Conservation (phyloP, 1,140 invertebrate species). For the Drosophila nebulosa region DNA sequence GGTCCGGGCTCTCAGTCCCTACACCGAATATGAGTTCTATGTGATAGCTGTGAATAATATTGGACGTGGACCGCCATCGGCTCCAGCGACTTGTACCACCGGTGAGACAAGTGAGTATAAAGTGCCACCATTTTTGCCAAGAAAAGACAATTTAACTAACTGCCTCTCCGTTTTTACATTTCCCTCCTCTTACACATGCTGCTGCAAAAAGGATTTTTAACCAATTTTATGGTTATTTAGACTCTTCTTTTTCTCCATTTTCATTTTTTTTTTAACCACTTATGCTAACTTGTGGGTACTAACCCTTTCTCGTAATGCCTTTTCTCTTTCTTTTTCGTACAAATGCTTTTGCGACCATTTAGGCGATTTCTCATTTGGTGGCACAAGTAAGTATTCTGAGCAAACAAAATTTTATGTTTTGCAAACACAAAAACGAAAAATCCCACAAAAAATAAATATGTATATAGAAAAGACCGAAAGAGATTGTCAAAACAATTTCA, state of each 20-base stretch:
- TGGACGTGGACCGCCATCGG: slow-evolving; percentile 92
- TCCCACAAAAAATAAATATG: background rate
- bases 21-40: slow-evolving; percentile 98
- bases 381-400: slow-evolving; percentile 89
- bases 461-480: background rate
- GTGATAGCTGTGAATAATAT: slow-evolving; percentile 97
- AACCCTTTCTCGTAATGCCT: slow-evolving; percentile 47
- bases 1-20: slow-evolving; percentile 93
- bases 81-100: slow-evolving; percentile 93
- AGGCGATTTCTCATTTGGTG: slow-evolving; percentile 92
- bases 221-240: slow-evolving; percentile 47
- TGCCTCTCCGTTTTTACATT: slow-evolving; percentile 6
- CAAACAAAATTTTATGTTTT: slow-evolving; percentile 69
- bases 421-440: slow-evolving; percentile 36
- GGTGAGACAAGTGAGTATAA: slow-evolving; percentile 94
- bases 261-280: slow-evolving; percentile 26
- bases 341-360: slow-evolving; percentile 21
- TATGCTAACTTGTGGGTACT: slow-evolving; percentile 40
- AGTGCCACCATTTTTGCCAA: background rate
- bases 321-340: slow-evolving; percentile 23
- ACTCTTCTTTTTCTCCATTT: slow-evolving; percentile 20
- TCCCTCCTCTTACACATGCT: slow-evolving; percentile 24
- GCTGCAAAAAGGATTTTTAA: slow-evolving; percentile 50
- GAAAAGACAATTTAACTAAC: slow-evolving; percentile 41
- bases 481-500: slow-evolving; percentile 71